A percentile compares a stretch with the other conserved stretches of the same genome.
These are phyloP conservation scores for Coenobita brevimanus DNA, from an alignment of 1,140 invertebrate species.

Conservation along the genomic window DNA sequence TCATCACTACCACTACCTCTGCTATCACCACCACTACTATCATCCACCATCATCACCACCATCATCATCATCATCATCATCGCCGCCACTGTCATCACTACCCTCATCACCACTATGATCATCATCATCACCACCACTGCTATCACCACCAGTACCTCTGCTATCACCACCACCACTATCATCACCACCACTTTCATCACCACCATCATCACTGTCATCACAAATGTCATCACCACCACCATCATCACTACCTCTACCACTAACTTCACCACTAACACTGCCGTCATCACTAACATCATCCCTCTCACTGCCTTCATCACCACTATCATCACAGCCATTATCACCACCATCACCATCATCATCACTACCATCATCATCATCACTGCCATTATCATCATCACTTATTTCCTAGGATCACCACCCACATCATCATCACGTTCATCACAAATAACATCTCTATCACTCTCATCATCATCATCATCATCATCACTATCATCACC, in stretches of 20 bases:
- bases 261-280: no score
- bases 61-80: no score
- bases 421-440: background rate
- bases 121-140: slow-evolving; percentile 1
- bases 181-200: background rate
- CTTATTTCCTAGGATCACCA: background rate
- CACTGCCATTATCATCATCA: background rate
- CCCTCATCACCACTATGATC: no score
- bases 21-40: no score
- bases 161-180: background rate
- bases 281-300: background rate
- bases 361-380: background rate
- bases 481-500: background rate
- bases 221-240: no score
- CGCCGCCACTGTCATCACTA: no score
- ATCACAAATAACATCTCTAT: background rate
- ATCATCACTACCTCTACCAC: no score
- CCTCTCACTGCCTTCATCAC: no score
- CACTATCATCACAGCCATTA: no score
- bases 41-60: no score
- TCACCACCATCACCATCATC: background rate
- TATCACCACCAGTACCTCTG: background rate
- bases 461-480: background rate
- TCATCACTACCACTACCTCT: no score
- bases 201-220: no score